These are phyloP conservation scores for Drosophila paramelanica DNA, from an alignment of 2,888 invertebrate species.

Conservation along the genomic window DNA sequence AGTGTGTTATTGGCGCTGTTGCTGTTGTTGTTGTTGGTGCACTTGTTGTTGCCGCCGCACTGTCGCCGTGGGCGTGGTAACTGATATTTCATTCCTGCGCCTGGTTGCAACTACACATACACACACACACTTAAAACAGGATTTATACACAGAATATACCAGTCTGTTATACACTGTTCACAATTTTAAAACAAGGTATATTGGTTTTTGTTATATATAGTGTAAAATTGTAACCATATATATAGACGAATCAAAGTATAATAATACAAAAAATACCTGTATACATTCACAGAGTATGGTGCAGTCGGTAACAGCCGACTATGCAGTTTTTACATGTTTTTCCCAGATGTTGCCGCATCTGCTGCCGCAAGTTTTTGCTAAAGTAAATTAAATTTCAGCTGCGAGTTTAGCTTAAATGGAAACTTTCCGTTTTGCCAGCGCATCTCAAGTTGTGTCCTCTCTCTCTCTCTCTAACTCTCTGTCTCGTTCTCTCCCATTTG, in stretches of 20 bases:
- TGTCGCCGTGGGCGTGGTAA: conserved; percentile 66
- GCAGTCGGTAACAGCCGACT: neutral
- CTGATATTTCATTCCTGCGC: conserved; percentile 59
- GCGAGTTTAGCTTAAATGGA: conserved; percentile 74
- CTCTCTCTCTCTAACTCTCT: neutral
- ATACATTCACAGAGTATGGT: neutral
- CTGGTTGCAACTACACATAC: conserved; percentile 19
- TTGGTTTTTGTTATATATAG: too few relatives aligned
- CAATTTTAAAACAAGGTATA: neutral
- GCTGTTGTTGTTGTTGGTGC: conserved; percentile 27
- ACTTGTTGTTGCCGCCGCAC: conserved; percentile 46
- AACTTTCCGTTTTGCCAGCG: conserved; percentile 60
- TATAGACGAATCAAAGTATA: too few relatives aligned
- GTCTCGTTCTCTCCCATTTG: neutral
- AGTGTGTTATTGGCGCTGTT: conserved; percentile 19
- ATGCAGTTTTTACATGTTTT: conserved; percentile 2
- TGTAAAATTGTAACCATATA: too few relatives aligned
- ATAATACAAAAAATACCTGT: too few relatives aligned
- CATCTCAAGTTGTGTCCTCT: conserved; percentile 29
- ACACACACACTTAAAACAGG: conserved; percentile 1
- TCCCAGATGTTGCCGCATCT: conserved; percentile 55
- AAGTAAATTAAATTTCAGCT: conserved; percentile 73
- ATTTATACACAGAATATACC: conserved; percentile 21
- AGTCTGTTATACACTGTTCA: neutral
- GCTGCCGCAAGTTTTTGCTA: conserved; percentile 71